phyloP scores from a whole-genome alignment of 2,113 vertebrate genomes.

The Nestor notabilis region DNA sequence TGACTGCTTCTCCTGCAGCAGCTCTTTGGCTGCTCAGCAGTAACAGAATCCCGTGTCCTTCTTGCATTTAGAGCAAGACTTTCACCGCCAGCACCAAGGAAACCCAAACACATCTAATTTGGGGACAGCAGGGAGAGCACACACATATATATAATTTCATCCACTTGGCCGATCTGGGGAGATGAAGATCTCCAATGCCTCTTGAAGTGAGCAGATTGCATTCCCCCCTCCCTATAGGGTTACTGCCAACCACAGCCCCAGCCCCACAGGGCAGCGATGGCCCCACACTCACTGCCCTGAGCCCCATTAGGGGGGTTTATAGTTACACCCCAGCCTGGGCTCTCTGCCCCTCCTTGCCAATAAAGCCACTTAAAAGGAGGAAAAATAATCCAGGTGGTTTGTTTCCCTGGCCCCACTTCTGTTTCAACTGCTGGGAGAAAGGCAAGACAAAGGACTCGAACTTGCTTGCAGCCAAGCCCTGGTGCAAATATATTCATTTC shows the following conservation, averaged over 20 bases:
- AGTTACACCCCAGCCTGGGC: neutral
- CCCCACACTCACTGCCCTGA: neutral
- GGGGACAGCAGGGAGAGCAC: neutral
- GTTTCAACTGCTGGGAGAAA: accelerated
- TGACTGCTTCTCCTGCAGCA: neutral
- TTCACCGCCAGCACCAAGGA: neutral
- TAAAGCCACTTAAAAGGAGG: conserved; percentile 38
- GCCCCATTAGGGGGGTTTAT: conserved; percentile 5
- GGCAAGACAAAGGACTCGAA: conserved; percentile 9
- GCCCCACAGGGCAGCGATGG: accelerated
- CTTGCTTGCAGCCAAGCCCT: neutral
- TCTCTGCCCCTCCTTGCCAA: neutral
- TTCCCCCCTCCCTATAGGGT: neutral
- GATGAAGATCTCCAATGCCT: neutral
- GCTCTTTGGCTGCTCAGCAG: neutral
- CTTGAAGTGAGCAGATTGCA: neutral
- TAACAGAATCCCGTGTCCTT: neutral
- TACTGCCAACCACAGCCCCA: neutral
- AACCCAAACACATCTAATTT: neutral
- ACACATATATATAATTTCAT: neutral
- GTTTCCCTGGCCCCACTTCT: neutral
- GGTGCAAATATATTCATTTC: accelerated
- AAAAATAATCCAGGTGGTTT: conserved; percentile 45
- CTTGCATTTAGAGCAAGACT: neutral
- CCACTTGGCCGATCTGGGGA: neutral